Conservation (phyloP, 2,888 invertebrate genomes). For the Bibio marci region DNA sequence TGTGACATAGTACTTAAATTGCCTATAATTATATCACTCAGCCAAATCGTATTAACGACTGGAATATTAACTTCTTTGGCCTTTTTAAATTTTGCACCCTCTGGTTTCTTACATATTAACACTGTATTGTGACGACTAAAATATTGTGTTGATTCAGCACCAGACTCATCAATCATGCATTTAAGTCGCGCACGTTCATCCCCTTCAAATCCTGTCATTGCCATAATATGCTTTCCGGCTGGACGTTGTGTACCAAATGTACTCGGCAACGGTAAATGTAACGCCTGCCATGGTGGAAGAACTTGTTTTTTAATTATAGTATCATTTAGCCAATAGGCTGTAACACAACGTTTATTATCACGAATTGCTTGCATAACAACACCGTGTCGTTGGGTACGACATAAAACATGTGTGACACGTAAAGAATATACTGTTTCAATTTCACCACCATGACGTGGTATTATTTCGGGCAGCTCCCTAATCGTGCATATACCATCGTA, state of each 20-base stretch:
- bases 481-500: conserved; percentile 56
- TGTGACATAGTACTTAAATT: conserved; percentile 68
- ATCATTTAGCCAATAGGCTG: conserved; percentile 83
- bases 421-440: conserved; percentile 70
- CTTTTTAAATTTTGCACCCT: conserved; percentile 73
- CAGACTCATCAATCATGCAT: conserved; percentile 68
- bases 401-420: conserved; percentile 81
- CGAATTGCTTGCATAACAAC: conserved; percentile 67
- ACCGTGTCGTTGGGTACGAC: conserved; percentile 79
- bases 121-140: conserved; percentile 65
- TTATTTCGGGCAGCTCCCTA: conserved; percentile 50
- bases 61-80: conserved; percentile 87
- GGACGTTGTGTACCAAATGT: conserved; percentile 49
- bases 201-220: conserved; percentile 78
- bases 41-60: conserved; percentile 84
- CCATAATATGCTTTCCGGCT: conserved; percentile 58
- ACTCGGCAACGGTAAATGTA: conserved; percentile 72
- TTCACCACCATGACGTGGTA: conserved; percentile 71
- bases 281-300: conserved; percentile 80
- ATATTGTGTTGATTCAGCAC: conserved; percentile 67
- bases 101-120: conserved; percentile 59
- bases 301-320: conserved; percentile 72
- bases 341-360: conserved; percentile 56
- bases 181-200: conserved; percentile 67
- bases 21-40: conserved; percentile 82